These are phyloP conservation scores for Stegostoma tigrinum DNA, from an alignment of 2,113 vertebrate species.

Conservation along the genomic window DNA sequence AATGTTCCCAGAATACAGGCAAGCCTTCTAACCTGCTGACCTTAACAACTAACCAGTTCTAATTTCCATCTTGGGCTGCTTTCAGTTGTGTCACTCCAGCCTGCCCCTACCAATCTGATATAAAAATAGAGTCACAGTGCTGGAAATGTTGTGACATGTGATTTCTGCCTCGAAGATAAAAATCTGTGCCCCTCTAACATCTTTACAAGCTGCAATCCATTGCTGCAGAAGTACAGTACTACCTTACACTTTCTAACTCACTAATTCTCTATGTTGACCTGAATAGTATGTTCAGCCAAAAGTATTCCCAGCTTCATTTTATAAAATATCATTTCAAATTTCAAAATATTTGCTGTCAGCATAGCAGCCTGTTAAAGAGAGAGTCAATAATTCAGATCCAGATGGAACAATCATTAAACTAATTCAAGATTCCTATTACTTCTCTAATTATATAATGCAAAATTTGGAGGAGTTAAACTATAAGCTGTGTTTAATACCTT, in stretches of 20 bases:
- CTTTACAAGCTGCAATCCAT: not conserved
- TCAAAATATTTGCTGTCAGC: not conserved
- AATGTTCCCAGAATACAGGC: no score
- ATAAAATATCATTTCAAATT: not conserved
- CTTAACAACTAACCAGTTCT: not conserved
- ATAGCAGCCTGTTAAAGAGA: not conserved
- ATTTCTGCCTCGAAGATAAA: not conserved
- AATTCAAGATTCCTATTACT: not conserved
- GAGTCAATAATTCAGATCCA: no score
- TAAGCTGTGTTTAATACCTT: not conserved
- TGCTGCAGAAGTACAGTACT: not conserved
- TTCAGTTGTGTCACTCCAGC: not conserved
- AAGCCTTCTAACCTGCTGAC: no score
- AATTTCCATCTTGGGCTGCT: not conserved
- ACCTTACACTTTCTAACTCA: not conserved
- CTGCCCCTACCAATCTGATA: not conserved
- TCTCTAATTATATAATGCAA: not conserved
- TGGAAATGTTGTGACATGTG: no score
- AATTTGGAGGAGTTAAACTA: not conserved
- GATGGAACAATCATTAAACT: not conserved
- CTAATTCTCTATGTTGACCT: not conserved
- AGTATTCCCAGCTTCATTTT: not conserved
- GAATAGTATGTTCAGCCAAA: not conserved
- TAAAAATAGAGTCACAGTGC: not conserved
- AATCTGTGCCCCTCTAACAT: not conserved